Base-by-base conservation (phyloP, 2,888 invertebrate species). In the Nemurella pictetii region DNA sequence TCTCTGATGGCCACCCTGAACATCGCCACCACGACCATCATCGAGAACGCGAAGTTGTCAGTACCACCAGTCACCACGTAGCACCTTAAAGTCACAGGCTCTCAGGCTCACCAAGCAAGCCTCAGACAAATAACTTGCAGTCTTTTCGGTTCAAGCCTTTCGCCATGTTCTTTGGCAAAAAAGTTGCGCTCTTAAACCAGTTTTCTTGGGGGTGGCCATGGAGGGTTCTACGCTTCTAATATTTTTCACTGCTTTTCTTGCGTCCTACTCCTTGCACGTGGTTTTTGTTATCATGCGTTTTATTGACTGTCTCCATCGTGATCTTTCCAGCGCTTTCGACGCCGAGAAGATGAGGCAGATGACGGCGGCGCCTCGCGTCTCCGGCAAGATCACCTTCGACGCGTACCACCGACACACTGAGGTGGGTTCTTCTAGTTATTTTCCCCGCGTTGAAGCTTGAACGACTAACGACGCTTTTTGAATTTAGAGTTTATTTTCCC, bases 361-460 rank as follows among this genome's bases (percentile, higher is more conserved):
- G 1, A 20, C 9, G 55, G 55, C 55, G 9, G 20, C 15, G 15
- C 15, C 55, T 1, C 55, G 55, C 9, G 15, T 20, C 55, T 7
- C 55, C 12, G 35, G 26, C 5, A 29, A 30, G 12, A 32, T 84
- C 32, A 20, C 30, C 5, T 81, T 73, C 81, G 32, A 5, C n/a
- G 80, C 74, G 2, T 20, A 73, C 27, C 36, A 55, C 36, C n/a
- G 55, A 74, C 36, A 77, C 78, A 4, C 74, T 12, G 26, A n/a
- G 55, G 85, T 83, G 28, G 75, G 83, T 55, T 80, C 12, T 83
- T 83, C 9, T 83, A 9, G 4, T 74, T 74, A 74, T 9, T 74
- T 12, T 74, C 25, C 36, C 7, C 36, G 15, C 15, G 36, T 9
- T 36, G 36, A 36, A 7, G 15, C 15, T 74, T 25, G 9, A 74